Percentiles rank a stretch among this genome's conserved stretches.
phyloP scores from a whole-genome alignment of 2,888 invertebrate genomes.

The Leptinotarsa haldemani region DNA sequence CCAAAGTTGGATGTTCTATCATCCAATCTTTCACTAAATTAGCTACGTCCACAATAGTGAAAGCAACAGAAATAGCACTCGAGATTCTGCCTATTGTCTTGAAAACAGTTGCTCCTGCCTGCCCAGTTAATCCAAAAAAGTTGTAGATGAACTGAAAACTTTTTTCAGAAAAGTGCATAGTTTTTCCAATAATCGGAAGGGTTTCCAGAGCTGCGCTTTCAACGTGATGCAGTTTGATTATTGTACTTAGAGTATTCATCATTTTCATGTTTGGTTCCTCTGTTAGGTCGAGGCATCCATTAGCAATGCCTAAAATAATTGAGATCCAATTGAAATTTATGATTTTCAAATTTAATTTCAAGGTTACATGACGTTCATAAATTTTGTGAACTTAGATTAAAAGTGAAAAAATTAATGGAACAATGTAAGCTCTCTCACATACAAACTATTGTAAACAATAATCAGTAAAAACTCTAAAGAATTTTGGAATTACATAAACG shows the following conservation, averaged over 20 bases:
- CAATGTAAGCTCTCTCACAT: too few relatives aligned
- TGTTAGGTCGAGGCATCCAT: conserved; percentile 49
- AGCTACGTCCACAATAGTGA: conserved; percentile 48
- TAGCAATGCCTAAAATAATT: conserved; percentile 43
- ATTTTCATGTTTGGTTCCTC: conserved; percentile 49
- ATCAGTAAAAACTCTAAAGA: too few relatives aligned
- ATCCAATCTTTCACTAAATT: conserved; percentile 48
- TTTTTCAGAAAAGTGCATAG: conserved; percentile 50
- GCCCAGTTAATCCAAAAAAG: conserved; percentile 47
- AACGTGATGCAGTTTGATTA: conserved; percentile 47
- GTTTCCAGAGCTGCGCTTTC: conserved; percentile 47
- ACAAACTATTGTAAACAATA: too few relatives aligned
- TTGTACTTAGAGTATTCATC: conserved; percentile 44
- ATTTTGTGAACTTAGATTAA: too few relatives aligned
- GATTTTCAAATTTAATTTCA: too few relatives aligned
- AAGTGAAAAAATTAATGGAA: too few relatives aligned
- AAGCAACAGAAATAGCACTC: conserved; percentile 47
- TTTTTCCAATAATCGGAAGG: conserved; percentile 48
- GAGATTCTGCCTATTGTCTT: conserved; percentile 44
- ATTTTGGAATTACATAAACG: too few relatives aligned
- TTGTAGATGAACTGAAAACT: conserved; percentile 49
- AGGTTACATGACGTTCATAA: too few relatives aligned
- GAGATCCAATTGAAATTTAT: too few relatives aligned
- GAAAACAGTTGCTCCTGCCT: conserved; percentile 36
- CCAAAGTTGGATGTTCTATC: conserved; percentile 50